Base-by-base conservation (phyloP, 1,140 invertebrate genomes). In the Brachionus calyciflorus region DNA sequence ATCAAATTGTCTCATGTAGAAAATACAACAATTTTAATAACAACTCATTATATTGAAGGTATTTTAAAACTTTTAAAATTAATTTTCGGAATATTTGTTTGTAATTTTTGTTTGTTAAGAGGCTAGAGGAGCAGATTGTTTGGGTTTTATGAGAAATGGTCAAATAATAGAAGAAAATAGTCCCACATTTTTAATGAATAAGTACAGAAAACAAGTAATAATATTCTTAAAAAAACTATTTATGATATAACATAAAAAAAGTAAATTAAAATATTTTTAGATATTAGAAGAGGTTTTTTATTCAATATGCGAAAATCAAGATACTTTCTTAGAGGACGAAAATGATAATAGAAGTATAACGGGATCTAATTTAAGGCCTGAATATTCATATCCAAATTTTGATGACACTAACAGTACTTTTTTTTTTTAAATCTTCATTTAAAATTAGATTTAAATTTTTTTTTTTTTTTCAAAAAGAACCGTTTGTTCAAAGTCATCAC, bases 41-140 rank as follows among this genome's bases (percentile, higher is more conserved):
- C 93, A 2, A 95, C 93, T 21, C 93, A 95, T 87, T 95, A 94
- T 80, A 93, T 94, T 78, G 92, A 94, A 84, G 93, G 95, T 83
- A n/a, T n/a, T n/a, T 93, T 93, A 0, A 85, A 91, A 79, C 91
- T 93, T 85, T 92, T 92, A 37, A 89, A 92, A 82, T 90, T 89
- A 81, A 44, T 24, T 10, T 14, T 46, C 7, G 28, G 12, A n/a
- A 24, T 44, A 5, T 9, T 5, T 37, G 21, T 19, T 65, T 44
- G 41, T 19, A 4, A 14, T 17, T 28, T 44, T 44, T 3, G 21
- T 44, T 44, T 24, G 9, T 14, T 24, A 4, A 65, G 69, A 73
- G 37, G 26, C 69, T 41, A 46, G 69, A 73, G 51, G 21, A 17
- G 73, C 49, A 55, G n/a, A 57, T 17, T 81, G 94, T 92, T 94